Evolutionary conservation across 2,888 invertebrate species (phyloP).

Genomic region (Julus scandinavius): DNA sequence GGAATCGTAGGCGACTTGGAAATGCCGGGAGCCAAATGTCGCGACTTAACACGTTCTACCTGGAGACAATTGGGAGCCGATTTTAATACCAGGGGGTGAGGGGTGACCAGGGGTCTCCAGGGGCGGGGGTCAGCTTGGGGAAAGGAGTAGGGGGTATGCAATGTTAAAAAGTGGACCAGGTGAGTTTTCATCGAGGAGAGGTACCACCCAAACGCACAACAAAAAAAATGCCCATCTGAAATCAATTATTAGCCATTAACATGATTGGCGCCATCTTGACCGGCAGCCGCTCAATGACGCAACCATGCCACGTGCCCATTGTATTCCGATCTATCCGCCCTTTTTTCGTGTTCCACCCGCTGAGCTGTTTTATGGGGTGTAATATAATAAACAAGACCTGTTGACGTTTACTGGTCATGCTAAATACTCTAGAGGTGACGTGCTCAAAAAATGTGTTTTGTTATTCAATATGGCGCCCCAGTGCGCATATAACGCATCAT

Average conservation of each 20-base stretch:
- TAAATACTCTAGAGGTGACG: not conserved
- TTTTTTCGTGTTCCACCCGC: too few species aligned
- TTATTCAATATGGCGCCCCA: not conserved
- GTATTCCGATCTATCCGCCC: not conserved
- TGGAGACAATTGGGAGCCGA: constrained; percentile 30
- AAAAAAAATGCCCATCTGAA: not conserved
- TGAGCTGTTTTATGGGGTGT: constrained; percentile 2
- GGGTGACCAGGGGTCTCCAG: too few species aligned
- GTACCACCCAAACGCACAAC: not conserved
- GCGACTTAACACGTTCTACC: constrained; percentile 9
- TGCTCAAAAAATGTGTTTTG: not conserved
- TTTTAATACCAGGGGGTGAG: constrained; percentile 21
- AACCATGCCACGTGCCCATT: constrained; percentile 24
- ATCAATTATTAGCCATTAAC: constrained; percentile 7
- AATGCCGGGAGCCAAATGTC: constrained; percentile 41
- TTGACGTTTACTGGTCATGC: constrained; percentile 17
- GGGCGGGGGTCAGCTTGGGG: not conserved
- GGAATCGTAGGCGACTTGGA: constrained; percentile 13
- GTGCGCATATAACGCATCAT: not conserved
- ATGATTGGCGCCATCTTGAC: constrained; percentile 25
- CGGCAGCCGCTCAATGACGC: not conserved
- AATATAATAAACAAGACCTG: not conserved
- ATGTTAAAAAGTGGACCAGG: constrained; percentile 4
- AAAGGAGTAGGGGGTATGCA: not conserved
- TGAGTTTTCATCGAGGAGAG: not conserved